Conservation (phyloP, 2,113 vertebrate species). For the Zapus hudsonius region DNA sequence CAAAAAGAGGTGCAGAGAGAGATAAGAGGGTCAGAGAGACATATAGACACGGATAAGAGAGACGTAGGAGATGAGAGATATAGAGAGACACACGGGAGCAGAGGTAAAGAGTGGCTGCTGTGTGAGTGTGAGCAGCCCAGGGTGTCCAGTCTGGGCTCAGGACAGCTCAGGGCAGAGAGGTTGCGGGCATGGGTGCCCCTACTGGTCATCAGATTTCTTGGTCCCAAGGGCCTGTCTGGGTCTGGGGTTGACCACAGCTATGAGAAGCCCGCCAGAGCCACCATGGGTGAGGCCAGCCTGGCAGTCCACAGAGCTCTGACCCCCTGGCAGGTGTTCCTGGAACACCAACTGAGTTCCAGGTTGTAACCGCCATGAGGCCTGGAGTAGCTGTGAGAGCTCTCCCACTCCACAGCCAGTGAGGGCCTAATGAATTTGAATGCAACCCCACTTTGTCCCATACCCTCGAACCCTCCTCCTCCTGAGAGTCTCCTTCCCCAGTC, state of each 20-base stretch:
- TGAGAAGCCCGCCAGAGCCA: too few species aligned
- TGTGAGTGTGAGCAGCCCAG: not conserved
- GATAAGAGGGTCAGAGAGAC: not conserved
- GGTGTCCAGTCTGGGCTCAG: not conserved
- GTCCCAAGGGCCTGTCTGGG: not conserved
- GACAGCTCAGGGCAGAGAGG: not conserved
- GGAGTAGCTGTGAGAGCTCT: not conserved
- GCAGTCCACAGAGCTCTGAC: too few species aligned
- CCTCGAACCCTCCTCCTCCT: not conserved
- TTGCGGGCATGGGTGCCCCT: not conserved
- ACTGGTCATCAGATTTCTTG: not conserved
- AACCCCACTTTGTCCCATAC: not conserved
- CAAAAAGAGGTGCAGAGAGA: not conserved
- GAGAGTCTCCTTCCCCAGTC: not conserved
- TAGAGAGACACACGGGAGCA: not conserved
- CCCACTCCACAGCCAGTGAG: not conserved
- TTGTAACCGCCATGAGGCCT: not conserved
- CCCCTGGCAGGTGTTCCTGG: not conserved
- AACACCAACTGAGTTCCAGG: not conserved
- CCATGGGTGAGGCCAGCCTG: too few species aligned
- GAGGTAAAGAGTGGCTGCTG: not conserved
- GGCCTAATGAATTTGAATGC: too few species aligned
- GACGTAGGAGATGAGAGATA: not conserved
- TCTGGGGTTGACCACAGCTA: too few species aligned
- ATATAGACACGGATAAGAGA: too few species aligned